Percentiles rank a stretch among this genome's conserved stretches.
Conservation (phyloP, 1,140 invertebrate species). For the Aphaenogaster floridana region DNA sequence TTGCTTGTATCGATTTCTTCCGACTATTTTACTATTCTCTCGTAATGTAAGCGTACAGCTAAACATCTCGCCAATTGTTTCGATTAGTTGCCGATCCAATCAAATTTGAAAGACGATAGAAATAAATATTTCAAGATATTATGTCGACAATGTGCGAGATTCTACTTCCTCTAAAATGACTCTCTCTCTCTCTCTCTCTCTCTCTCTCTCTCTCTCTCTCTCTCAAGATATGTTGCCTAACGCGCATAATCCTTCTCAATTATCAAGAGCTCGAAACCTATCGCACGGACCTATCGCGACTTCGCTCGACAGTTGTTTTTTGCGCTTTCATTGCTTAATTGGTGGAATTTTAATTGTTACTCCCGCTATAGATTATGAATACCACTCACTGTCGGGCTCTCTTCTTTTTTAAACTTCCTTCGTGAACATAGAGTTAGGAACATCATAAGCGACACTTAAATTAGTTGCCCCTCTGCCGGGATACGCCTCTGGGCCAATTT, state of each 20-base stretch:
- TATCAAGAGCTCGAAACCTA: not conserved
- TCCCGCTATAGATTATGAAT: conserved; percentile 15
- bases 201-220: too few species aligned
- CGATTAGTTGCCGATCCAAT: not conserved
- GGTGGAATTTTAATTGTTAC: conserved; percentile 34
- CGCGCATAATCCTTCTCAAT: too few species aligned
- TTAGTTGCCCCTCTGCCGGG: not conserved
- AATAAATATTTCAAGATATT: too few species aligned
- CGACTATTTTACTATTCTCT: not conserved
- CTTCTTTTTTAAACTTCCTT: not conserved
- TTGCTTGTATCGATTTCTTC: not conserved
- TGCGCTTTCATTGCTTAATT: conserved; percentile 52
- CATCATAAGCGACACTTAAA: conserved; percentile 19
- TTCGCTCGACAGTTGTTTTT: conserved; percentile 31
- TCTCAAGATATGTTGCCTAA: conserved; percentile 75
- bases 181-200: too few species aligned
- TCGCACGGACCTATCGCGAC: not conserved
- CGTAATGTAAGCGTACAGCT: not conserved
- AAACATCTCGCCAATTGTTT: not conserved
- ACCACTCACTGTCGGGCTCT: not conserved
- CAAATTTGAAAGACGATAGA: not conserved
- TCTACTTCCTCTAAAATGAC: not conserved
- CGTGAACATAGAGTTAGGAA: not conserved
- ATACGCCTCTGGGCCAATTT: not conserved
- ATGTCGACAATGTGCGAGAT: not conserved